Evolutionary conservation across 2,113 vertebrate species (phyloP), one percentile per base, ranked within the genome.

Genomic region (Ochotona curzoniae): DNA sequence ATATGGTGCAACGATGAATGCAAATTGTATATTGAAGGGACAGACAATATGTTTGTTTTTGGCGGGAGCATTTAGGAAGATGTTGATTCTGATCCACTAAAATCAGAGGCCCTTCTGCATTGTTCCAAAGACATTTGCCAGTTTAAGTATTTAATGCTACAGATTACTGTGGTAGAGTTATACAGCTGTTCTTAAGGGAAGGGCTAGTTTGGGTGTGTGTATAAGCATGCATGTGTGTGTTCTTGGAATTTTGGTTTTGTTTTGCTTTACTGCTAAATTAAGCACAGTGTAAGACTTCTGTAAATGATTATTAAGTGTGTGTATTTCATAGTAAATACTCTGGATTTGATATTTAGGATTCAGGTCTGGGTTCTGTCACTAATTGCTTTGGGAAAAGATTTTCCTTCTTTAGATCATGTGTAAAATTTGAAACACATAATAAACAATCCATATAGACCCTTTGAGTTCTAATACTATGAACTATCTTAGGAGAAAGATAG

Each of bases 281-380:
- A 90, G 79, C 83, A 67, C 8, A 35, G 2, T 67, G 49, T 81
- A 75, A 64, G 17, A 28, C 44, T 23, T 25, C 70, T 81, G 35
- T 69, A 90, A 92, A 47, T 28, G 63, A 38, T 57, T 15, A 69
- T 26, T 83, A 66, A 83, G 30, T 73, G 1, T 57, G 6, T 64
- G 32, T 49, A 18, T 7, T 30, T 87, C 76, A 69, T 38, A 61
- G 12, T 86, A 82, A 85, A 63, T 26, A 73, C n/a, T 78, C 44
- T 69, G 17, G 26, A 61, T 20, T 87, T 85, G 32, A 8, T 38
- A 75, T 91, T 94, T 84, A 74, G 60, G 23, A 74, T 35, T 89
- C 60, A 66, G 57, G 67, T 73, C 35, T 89, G 67, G 35, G 47
- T 93, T 94, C 94, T 90, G n/a, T 86, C 71, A 54, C 14, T 80